Percentiles rank a stretch among this genome's conserved stretches.
phyloP scores from a whole-genome alignment of 2,888 invertebrate genomes.

The Ganaspis brasiliensis region DNA sequence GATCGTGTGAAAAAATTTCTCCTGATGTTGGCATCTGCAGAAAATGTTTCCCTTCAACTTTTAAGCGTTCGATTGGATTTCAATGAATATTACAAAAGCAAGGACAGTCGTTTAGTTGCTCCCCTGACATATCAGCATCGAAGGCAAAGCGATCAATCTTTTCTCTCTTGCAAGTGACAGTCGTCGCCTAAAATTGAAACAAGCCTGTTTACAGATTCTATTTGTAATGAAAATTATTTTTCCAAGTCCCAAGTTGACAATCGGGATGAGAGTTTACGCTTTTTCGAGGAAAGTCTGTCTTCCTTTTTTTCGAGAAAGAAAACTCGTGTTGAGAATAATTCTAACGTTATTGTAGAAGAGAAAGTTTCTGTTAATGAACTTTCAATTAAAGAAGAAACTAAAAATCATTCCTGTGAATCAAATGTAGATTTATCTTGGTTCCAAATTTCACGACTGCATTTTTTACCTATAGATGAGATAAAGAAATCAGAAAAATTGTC shows the following conservation, averaged over 20 bases:
- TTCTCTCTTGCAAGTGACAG: conserved; percentile 74
- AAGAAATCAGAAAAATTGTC: background rate
- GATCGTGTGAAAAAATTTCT: conserved; percentile 94
- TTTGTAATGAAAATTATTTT: conserved; percentile 21
- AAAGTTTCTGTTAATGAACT: background rate
- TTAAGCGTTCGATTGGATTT: conserved; percentile 96
- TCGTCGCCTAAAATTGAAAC: conserved; percentile 40
- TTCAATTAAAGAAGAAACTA: background rate
- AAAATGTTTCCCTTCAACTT: conserved; percentile 93
- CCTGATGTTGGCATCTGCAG: conserved; percentile 90
- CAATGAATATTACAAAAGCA: conserved; percentile 95
- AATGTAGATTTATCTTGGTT: conserved; percentile 17
- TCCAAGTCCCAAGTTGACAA: background rate
- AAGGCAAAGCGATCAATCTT: conserved; percentile 74
- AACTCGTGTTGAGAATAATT: background rate
- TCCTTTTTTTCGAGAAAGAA: background rate
- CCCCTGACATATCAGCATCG: conserved; percentile 81
- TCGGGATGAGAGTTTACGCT: background rate
- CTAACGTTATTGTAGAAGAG: background rate
- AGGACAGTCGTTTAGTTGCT: conserved; percentile 88
- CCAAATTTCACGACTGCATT: conserved; percentile 10
- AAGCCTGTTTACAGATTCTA: background rate
- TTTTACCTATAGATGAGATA: conserved; percentile 17
- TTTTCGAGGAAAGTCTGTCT: background rate
- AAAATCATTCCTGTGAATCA: background rate